These are phyloP conservation scores for Holothuria glaberrima DNA, from an alignment of 35 echinoderm and acorn worm species.

Conservation along the genomic window DNA sequence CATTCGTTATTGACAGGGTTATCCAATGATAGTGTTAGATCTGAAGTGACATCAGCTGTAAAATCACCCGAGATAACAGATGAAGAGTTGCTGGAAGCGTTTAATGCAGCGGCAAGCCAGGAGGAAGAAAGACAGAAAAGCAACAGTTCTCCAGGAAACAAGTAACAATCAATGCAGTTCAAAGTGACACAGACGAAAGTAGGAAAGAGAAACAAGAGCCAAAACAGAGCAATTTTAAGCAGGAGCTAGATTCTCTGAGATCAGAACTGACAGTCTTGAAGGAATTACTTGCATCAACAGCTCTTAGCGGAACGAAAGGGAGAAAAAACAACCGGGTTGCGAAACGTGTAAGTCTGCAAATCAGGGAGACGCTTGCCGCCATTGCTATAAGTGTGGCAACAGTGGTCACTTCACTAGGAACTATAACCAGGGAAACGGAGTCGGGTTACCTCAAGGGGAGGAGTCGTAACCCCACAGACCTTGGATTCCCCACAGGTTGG, in stretches of 20 bases:
- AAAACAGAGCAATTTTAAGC: neutral
- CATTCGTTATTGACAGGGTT: neutral
- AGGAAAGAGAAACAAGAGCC: neutral
- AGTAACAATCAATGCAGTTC: neutral
- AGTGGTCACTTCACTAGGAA: conserved; percentile 58
- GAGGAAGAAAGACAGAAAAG: conserved; percentile 5
- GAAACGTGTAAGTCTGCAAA: neutral
- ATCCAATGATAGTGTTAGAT: neutral
- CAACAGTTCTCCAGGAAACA: neutral
- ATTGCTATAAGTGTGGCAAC: conserved; percentile 9
- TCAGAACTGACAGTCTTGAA: no score
- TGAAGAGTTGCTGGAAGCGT: neutral
- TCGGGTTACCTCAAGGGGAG: no score
- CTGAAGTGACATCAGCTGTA: neutral
- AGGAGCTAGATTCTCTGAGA: no score
- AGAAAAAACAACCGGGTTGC: neutral
- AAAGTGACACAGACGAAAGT: neutral
- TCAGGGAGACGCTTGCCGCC: neutral
- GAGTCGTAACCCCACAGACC: no score
- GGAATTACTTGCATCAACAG: neutral
- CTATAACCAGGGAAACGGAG: conserved; percentile 24
- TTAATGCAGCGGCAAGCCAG: neutral
- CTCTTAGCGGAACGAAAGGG: neutral
- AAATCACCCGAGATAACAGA: neutral
- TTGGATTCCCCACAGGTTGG: no score